phyloP scores from a whole-genome alignment of 2,113 vertebrate species.

The Thunnus thynnus region DNA sequence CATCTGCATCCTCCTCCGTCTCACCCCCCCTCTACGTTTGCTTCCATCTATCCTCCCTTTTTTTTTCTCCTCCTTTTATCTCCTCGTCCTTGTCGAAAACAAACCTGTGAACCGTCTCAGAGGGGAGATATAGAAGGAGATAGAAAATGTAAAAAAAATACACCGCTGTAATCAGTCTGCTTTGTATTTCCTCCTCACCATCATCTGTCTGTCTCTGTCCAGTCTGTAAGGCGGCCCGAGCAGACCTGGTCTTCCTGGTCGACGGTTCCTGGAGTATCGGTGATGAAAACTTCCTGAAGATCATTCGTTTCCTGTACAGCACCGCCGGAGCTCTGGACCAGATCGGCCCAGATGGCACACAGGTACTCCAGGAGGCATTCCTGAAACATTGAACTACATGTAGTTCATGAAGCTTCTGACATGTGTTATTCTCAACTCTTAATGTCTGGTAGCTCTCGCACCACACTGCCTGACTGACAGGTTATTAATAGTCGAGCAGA shows the following conservation, averaged over 20 bases:
- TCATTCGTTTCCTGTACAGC: constrained; percentile 93
- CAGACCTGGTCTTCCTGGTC: constrained; percentile 95
- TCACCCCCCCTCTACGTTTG: not conserved
- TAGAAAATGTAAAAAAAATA: too few species aligned
- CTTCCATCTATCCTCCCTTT: not conserved
- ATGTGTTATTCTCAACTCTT: too few species aligned
- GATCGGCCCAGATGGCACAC: constrained; percentile 93
- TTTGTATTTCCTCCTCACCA: too few species aligned
- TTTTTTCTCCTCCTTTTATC: not conserved
- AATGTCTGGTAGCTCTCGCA: too few species aligned
- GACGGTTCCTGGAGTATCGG: constrained; percentile 99
- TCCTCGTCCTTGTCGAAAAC: not conserved
- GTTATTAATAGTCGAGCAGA: not conserved
- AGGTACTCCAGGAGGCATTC: constrained; percentile 79
- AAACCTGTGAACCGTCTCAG: not conserved
- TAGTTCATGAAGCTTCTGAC: too few species aligned
- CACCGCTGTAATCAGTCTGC: too few species aligned
- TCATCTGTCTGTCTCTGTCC: not conserved
- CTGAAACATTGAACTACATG: too few species aligned
- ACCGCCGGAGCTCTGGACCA: constrained; percentile 92
- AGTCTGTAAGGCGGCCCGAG: constrained; percentile 96
- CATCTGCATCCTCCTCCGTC: not conserved
- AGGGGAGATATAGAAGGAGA: too few species aligned
- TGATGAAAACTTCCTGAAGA: constrained; percentile 97
- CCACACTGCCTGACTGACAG: not conserved